Conservation (phyloP, 2,113 vertebrate species). For the Micromys minutus region DNA sequence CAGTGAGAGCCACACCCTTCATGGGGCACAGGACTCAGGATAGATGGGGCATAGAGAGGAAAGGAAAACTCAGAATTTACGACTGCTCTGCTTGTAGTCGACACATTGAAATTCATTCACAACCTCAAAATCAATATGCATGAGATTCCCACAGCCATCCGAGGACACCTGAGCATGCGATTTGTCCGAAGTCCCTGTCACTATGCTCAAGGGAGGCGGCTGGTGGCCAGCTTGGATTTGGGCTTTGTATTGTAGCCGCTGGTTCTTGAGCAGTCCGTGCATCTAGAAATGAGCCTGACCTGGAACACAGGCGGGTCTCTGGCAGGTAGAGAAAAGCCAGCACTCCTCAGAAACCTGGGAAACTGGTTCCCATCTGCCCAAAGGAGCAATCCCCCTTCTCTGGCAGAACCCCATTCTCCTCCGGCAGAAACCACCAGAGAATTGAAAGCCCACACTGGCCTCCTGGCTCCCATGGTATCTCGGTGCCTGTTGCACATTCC, state of each 20-base stretch:
- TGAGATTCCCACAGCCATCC: background rate
- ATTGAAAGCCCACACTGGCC: background rate
- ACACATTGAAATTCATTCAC: background rate
- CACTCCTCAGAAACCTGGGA: background rate
- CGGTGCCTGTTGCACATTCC: background rate
- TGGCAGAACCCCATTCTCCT: too few relatives aligned
- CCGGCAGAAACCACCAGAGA: background rate
- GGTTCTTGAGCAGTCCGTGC: background rate
- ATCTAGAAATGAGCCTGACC: background rate
- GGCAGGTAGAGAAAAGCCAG: background rate
- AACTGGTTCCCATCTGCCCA: background rate
- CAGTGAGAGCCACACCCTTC: background rate
- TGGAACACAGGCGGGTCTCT: background rate
- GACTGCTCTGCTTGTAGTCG: background rate
- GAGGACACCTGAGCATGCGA: background rate
- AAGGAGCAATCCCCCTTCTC: background rate
- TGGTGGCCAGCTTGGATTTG: background rate
- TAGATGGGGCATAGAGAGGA: background rate
- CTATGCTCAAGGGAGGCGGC: background rate
- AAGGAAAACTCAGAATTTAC: background rate
- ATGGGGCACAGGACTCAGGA: background rate
- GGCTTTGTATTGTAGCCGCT: background rate
- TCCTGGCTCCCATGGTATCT: background rate
- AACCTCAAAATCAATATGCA: constrained; percentile 23
- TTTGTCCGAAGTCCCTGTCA: background rate